Evolutionary conservation across 30 jellyfish, hydroid and myxozoan genomes (phyloP).

Genomic region (Aurelia aurita): DNA sequence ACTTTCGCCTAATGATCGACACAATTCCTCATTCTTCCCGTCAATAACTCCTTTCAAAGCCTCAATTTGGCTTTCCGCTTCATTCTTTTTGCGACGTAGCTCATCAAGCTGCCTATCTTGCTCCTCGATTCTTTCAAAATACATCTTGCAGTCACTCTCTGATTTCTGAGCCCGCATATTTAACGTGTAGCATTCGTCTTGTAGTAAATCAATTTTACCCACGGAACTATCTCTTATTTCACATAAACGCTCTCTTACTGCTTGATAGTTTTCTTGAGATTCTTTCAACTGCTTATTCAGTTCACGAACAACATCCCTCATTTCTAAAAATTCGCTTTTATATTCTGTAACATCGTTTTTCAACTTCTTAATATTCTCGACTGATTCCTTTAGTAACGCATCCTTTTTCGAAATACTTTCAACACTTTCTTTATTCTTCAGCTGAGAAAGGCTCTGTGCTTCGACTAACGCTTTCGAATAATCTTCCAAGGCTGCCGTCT

Average conservation of each 20-base stretch:
- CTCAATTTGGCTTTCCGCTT: background rate
- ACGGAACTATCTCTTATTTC: conserved; percentile 1
- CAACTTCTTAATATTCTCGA: background rate
- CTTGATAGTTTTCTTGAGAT: background rate
- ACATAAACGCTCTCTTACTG: background rate
- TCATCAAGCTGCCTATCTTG: conserved; percentile 20
- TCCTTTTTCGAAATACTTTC: background rate
- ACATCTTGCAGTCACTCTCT: conserved; percentile 27
- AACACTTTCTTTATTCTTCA: background rate
- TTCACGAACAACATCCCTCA: no score
- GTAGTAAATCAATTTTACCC: background rate
- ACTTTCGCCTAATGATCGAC: background rate
- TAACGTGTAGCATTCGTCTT: conserved; percentile 24
- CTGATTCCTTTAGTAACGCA: background rate
- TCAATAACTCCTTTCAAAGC: background rate
- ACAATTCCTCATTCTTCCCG: conserved; percentile 8
- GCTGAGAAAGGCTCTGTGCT: background rate
- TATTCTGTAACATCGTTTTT: background rate
- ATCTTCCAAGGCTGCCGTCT: conserved; percentile 29
- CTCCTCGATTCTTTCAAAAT: conserved; percentile 27
- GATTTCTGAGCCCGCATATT: conserved; percentile 4
- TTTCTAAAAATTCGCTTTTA: background rate
- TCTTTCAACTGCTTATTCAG: background rate
- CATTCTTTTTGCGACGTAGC: background rate
- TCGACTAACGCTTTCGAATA: conserved; percentile 11